A percentile compares a stretch with the other conserved stretches of the same genome.
These are phyloP conservation scores for Euglossa dilemma DNA, from an alignment of 1,140 invertebrate genomes.

Conservation along the genomic window DNA sequence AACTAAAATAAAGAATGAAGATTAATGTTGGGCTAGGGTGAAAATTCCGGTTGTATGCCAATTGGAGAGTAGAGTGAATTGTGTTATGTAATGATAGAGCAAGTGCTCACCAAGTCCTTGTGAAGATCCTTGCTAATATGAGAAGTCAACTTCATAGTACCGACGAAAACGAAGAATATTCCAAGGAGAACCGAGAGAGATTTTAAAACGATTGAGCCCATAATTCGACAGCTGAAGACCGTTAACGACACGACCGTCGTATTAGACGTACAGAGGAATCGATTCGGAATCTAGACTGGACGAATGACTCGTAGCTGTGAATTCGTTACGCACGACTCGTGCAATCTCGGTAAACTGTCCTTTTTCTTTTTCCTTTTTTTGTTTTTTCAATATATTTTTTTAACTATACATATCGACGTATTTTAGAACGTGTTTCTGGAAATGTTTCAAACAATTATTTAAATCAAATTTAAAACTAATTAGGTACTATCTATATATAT, in stretches of 20 bases:
- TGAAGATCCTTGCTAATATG: conserved; percentile 96
- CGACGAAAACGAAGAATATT: conserved; percentile 97
- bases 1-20: neutral
- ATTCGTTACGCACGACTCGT: conserved; percentile 32
- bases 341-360: conserved; percentile 17
- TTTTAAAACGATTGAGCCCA: conserved; percentile 92
- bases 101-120: conserved; percentile 94
- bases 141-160: conserved; percentile 95
- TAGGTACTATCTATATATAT: conserved; percentile 3
- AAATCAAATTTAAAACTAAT: neutral
- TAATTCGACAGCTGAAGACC: conserved; percentile 60
- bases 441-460: conserved; percentile 27
- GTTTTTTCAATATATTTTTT: neutral
- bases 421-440: neutral
- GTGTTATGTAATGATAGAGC: conserved; percentile 28
- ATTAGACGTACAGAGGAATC: conserved; percentile 39
- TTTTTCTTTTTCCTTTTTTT: neutral
- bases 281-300: conserved; percentile 47
- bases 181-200: conserved; percentile 95
- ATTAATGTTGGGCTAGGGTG: neutral
- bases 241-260: conserved; percentile 30
- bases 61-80: conserved; percentile 23
- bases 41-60: neutral
- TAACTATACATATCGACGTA: conserved; percentile 30
- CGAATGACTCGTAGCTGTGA: conserved; percentile 37